Percentiles rank a stretch among this genome's conserved stretches.
phyloP scores from a whole-genome alignment of 2,113 vertebrate species.

The Blennius ocellaris region DNA sequence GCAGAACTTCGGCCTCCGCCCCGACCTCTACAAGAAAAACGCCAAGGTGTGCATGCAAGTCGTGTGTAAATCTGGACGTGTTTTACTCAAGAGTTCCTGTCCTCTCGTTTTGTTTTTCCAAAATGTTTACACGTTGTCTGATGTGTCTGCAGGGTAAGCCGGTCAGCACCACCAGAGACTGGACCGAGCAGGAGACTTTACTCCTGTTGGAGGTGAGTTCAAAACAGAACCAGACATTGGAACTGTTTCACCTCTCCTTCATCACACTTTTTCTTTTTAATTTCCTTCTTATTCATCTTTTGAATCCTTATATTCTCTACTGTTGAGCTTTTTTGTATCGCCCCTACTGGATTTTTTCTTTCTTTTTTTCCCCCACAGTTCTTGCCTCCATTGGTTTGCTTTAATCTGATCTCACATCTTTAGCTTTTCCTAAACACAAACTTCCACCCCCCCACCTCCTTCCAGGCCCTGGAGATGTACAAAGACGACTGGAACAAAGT shows the following conservation, averaged over 20 bases:
- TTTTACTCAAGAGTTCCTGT: background rate
- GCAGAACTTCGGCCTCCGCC: constrained; percentile 95
- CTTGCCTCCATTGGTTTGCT: too few species aligned
- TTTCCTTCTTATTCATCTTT: background rate
- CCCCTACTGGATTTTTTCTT: background rate
- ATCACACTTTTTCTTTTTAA: background rate
- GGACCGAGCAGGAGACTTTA: constrained; percentile 97
- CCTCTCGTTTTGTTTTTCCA: background rate
- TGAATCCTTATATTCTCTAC: background rate
- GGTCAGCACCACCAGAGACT: constrained; percentile 89
- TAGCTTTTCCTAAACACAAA: background rate
- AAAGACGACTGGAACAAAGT: constrained; percentile 99
- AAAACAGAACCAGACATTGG: too few species aligned
- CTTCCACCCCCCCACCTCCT: background rate
- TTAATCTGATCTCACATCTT: background rate
- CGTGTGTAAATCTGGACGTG: too few species aligned
- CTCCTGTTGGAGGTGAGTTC: constrained; percentile 91
- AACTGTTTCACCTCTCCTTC: too few species aligned
- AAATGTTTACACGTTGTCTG: background rate
- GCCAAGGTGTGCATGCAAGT: constrained; percentile 84
- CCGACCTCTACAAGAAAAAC: constrained; percentile 96
- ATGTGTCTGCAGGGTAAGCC: constrained; percentile 86
- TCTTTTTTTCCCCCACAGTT: background rate
- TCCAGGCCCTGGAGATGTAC: constrained; percentile 96
- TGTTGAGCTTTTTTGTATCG: background rate